Evolutionary conservation across 2,113 vertebrate species (phyloP), one percentile per base, ranked within the genome.

Genomic region (Nibea coibor): DNA sequence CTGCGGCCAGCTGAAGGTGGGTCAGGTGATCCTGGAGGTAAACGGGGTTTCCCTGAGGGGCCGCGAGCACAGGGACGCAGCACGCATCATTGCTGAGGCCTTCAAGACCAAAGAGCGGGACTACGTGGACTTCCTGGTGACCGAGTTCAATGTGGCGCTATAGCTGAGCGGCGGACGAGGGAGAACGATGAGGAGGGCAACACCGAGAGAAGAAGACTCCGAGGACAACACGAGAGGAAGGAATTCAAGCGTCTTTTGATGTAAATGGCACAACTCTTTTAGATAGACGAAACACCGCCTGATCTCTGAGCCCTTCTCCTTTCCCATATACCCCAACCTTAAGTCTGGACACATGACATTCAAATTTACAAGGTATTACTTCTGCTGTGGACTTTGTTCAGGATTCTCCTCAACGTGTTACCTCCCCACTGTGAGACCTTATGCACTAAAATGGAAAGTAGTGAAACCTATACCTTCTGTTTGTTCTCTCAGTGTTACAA

Each of bases 21-120:
- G 98, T 11, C 98, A 99, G 22, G 96, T 99, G 90, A 98, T 99
- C 82, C 74, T 99, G 95, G 98, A 99, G 85, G 97, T 99, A 67
- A 99, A 99, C 0, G 97, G 98, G 53, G 91, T 95, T 0, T 95
- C 97, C 0, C 92, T 99, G 0, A 93, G 93, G 19, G 97, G 96
- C 19, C 97, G 96, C 19, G 97, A 99, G 86, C 98, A 99, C 75
- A 94, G 96, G 24, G 97, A 98, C 3, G 97, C 98, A 0, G 98
- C 98, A 0, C 96, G 97, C 0, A 92, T 98, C 95, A 99, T 99
- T 2, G 98, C 98, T 0, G 97, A 99, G 93, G 98, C 98, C 90
- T 99, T 99, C 83, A 99, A 99, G 95, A 96, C 94, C 94, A 98
- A 98, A 96, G 97, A 99, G 24, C 95, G 93, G 71, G 97, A 98